phyloP scores from a whole-genome alignment of 2,797 vertebrate genomes.

The Acipenser oxyrinchus region DNA sequence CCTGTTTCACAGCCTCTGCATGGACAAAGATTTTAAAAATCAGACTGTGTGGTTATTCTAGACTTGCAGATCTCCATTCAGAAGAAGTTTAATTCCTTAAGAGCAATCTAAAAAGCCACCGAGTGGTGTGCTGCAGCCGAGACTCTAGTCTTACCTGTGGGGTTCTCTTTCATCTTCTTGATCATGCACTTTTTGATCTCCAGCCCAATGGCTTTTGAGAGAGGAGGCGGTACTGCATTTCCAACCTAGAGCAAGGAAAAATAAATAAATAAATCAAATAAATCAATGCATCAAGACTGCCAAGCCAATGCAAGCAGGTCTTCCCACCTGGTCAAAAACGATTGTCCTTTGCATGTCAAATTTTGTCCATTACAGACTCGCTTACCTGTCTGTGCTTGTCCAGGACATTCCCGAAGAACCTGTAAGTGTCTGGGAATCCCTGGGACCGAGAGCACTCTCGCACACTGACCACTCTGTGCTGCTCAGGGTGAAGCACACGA shows the following conservation, averaged over 20 bases:
- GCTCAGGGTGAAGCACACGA: conserved; percentile 87
- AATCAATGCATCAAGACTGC: too few species aligned
- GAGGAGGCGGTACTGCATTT: conserved; percentile 88
- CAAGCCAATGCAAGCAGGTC: too few species aligned
- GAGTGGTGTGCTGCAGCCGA: too few species aligned
- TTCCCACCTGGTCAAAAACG: too few species aligned
- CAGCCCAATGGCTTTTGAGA: conserved; percentile 84
- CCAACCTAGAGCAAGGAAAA: conserved; percentile 65
- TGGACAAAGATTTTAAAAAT: neutral
- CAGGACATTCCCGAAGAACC: conserved; percentile 88
- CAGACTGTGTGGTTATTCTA: neutral
- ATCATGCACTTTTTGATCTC: conserved; percentile 76
- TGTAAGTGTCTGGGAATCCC: conserved; percentile 90
- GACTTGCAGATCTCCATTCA: too few species aligned
- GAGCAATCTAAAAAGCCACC: too few species aligned
- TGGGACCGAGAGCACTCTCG: conserved; percentile 90
- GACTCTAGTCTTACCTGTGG: conserved; percentile 47
- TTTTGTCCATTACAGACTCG: too few species aligned
- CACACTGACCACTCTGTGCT: conserved; percentile 93
- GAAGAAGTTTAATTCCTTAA: too few species aligned
- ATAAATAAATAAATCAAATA: too few species aligned
- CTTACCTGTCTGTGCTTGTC: conserved; percentile 93
- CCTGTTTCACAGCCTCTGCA: conserved; percentile 59
- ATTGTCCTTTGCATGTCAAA: too few species aligned
- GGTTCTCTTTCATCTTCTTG: conserved; percentile 61